Evolutionary conservation across 1,140 invertebrate species (phyloP), one percentile per base, ranked within the genome.

Genomic region (Aphaenogaster floridana): DNA sequence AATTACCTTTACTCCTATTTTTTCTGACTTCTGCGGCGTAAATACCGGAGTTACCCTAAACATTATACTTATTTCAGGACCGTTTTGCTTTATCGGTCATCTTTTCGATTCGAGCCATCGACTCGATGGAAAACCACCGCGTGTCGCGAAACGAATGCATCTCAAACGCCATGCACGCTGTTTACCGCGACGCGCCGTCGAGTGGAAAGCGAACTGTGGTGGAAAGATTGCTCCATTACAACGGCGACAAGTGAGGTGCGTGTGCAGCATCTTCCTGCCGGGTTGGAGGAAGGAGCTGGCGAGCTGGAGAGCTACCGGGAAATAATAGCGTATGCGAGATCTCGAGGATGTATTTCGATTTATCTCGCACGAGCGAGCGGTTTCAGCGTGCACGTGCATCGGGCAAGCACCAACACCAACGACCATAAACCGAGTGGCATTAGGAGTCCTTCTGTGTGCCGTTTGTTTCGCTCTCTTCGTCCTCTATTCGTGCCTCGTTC

Each of bases 161-260:
- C 68, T 76, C 69, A 34, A 34, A 21, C 48, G 54, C 42, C 13
- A 28, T 28, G 42, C 69, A 50, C 57, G 80, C 54, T 83, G 74
- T 83, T 83, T 76, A 76, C 54, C 45, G n/a, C 54, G 69, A 63
- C 69, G 80, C 69, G 69, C 8, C 17, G 69, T 61, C 80, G 54
- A 74, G 80, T 71, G 42, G 42, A 61, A 72, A 84, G 69, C 54
- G 80, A 84, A 76, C 69, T 84, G 69, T 84, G 69, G 54, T 45
- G 54, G 80, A 84, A 84, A 84, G 80, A 84, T 84, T 84, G 80
- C 69, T 84, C 80, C 80, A 84, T 84, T 74, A 61, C 80, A 48
- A 84, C 80, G 69, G 69, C 80, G 80, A 84, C 80, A 84, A 61
- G 80, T 50, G 54, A 76, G 54, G 54, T 74, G 69, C 52, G 45